Conservation (phyloP, 92 coral and sea anemone genomes). For the Palythoa grandis region DNA sequence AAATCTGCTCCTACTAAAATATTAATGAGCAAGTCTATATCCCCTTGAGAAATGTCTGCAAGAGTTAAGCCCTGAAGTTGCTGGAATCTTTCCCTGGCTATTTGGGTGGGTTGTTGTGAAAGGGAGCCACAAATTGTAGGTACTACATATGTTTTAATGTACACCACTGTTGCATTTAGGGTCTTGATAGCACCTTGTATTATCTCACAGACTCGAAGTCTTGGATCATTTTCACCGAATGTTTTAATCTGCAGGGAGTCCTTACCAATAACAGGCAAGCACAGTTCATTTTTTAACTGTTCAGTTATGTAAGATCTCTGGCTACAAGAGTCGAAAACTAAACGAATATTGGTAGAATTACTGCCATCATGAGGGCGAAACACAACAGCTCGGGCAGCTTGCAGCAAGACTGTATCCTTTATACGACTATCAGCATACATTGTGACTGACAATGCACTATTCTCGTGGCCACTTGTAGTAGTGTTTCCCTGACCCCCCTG, state of each 20-base stretch:
- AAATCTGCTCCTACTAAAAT: background rate
- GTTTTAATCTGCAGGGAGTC: background rate
- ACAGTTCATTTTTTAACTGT: background rate
- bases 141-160: background rate
- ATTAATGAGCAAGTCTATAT: too few species aligned
- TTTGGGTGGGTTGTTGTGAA: background rate
- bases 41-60: background rate
- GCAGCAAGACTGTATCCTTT: background rate
- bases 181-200: background rate
- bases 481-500: background rate
- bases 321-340: background rate
- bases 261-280: background rate
- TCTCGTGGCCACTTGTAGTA: background rate
- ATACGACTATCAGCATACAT: background rate
- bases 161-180: background rate
- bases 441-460: background rate
- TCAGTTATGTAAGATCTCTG: background rate
- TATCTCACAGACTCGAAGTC: background rate
- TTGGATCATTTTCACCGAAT: background rate
- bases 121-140: background rate
- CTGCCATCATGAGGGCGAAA: background rate
- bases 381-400: background rate
- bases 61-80: background rate
- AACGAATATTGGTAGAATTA: background rate
- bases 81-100: background rate